A percentile compares a stretch with the other conserved stretches of the same genome.
These are phyloP conservation scores for Dipus sagitta DNA, from an alignment of 2,797 vertebrate species.

Conservation along the genomic window DNA sequence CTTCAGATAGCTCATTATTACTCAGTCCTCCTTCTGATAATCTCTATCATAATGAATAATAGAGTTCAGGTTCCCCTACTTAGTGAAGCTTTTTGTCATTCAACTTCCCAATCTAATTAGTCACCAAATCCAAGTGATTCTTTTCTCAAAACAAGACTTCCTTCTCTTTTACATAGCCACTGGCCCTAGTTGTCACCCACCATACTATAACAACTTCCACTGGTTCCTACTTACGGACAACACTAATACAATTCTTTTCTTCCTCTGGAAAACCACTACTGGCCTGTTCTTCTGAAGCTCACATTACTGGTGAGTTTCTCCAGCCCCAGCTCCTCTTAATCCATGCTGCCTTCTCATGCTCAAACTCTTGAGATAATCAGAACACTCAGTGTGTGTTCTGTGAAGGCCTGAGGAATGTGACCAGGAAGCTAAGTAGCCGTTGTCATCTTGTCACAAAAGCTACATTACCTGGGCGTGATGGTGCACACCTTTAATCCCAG, in stretches of 20 bases:
- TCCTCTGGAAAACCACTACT: conserved; percentile 35
- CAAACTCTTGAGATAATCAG: not conserved
- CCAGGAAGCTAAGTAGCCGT: not conserved
- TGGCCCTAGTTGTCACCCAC: not conserved
- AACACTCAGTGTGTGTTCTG: not conserved
- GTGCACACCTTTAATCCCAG: no score
- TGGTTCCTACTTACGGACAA: not conserved
- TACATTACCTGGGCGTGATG: no score
- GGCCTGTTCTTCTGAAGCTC: not conserved
- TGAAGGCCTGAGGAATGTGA: not conserved
- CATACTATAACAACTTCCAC: not conserved
- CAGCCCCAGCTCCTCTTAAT: not conserved
- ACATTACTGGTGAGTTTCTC: not conserved
- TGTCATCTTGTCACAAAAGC: not conserved
- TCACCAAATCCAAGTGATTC: not conserved
- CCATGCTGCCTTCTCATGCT: not conserved
- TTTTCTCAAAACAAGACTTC: not conserved
- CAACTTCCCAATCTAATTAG: not conserved
- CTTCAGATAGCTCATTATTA: not conserved
- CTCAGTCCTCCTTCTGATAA: not conserved
- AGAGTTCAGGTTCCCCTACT: not conserved
- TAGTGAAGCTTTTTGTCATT: not conserved
- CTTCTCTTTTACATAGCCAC: not conserved
- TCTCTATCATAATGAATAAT: not conserved
- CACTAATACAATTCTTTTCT: conserved; percentile 13